Evolutionary conservation across 92 coral and sea anemone genomes (phyloP).

Genomic region (Actinernus sp.): DNA sequence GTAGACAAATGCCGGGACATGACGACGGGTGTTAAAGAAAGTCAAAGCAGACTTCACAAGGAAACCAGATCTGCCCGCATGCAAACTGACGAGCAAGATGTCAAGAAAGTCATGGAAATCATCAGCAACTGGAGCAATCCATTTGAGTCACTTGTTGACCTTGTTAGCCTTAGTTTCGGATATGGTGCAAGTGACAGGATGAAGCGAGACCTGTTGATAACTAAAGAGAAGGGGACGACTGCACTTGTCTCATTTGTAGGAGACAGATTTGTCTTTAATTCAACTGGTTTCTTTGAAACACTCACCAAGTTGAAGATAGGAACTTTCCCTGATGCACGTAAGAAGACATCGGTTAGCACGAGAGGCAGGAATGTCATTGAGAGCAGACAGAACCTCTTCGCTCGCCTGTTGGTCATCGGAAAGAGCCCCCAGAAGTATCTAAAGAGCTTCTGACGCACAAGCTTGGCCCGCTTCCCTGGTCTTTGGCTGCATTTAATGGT

Average conservation of each 20-base stretch:
- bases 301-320: conserved; percentile 67
- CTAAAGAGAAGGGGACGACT: conserved; percentile 37
- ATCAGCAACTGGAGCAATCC: conserved; percentile 66
- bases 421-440: conserved; percentile 65
- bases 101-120: conserved; percentile 55
- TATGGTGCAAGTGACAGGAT: conserved; percentile 35
- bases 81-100: conserved; percentile 65
- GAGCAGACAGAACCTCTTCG: conserved; percentile 69
- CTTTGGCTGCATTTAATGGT: conserved; percentile 61
- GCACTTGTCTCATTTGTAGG: conserved; percentile 43
- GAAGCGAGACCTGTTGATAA: conserved; percentile 44
- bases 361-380: conserved; percentile 40
- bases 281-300: conserved; percentile 56
- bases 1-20: conserved; percentile 18
- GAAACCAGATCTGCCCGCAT: conserved; percentile 51
- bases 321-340: conserved; percentile 37
- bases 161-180: conserved; percentile 58
- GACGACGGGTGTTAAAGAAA: conserved; percentile 10
- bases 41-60: conserved; percentile 39
- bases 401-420: conserved; percentile 64
- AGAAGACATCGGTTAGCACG: conserved; percentile 31
- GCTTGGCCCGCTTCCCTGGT: conserved; percentile 75
- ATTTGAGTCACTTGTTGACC: conserved; percentile 61
- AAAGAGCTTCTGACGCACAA: conserved; percentile 42
- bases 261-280: conserved; percentile 26